Evolutionary conservation across 2,113 vertebrate species (phyloP), one percentile per base, ranked within the genome.

Genomic region (Coturnix japonica): DNA sequence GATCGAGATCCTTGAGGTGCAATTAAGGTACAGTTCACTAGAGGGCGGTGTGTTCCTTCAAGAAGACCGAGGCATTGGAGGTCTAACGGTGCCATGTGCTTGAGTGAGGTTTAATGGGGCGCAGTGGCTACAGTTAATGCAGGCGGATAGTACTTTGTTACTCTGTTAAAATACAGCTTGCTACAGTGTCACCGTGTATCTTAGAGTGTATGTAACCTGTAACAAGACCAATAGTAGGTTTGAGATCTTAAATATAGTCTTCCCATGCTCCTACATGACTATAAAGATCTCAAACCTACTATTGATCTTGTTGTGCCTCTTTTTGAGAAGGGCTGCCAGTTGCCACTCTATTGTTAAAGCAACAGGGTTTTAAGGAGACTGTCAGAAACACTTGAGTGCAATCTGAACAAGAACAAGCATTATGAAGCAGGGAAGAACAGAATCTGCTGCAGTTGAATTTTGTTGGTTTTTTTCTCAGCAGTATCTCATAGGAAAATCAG

Each of bases 201-300:
- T 61, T n/a, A 1, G 37, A 39, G 11, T 23, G 53, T 85, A 80
- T 11, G 35, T 6, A 35, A 6, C 14, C 31, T 0, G 0, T 9
- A 60, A 74, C 47, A 67, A 80, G 59, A 63, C 53, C 2, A 7
- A 23, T 8, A 60, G 51, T 39, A 81, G 82, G 11, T 49, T 47
- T 25, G 0, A 0, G 41, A 33, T 41, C 25, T 72, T 67, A 28
- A 28, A 2, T 43, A 12, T 1, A 1, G 11, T 26, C n/a, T n/a
- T n/a, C n/a, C n/a, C n/a, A n/a, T n/a, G n/a, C n/a, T n/a, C n/a
- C n/a, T n/a, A n/a, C n/a, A n/a, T n/a, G n/a, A n/a, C n/a, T n/a
- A n/a, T n/a, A n/a, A n/a, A n/a, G n/a, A n/a, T n/a, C n/a, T n/a
- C n/a, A n/a, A n/a, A n/a, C n/a, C n/a, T n/a, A n/a, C n/a, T n/a